These are phyloP conservation scores for Tamias sibiricus DNA, from an alignment of 2,113 vertebrate genomes.

Conservation along the genomic window DNA sequence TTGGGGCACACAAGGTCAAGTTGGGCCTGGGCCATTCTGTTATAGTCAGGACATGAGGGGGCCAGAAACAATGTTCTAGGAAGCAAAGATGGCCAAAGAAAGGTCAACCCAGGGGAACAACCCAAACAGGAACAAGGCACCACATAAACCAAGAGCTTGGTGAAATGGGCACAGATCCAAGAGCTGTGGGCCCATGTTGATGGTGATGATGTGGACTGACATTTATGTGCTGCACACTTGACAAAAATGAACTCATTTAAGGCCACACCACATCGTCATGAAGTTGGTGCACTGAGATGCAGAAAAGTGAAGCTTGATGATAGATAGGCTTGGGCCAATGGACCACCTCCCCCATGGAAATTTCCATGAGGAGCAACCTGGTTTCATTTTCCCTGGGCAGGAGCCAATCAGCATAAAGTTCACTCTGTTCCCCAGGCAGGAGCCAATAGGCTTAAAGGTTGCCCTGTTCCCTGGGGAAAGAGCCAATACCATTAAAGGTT, in stretches of 20 bases:
- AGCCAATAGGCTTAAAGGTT: too few relatives aligned
- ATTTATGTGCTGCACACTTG: neutral
- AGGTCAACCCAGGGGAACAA: neutral
- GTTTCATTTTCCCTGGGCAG: too few relatives aligned
- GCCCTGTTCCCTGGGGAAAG: too few relatives aligned
- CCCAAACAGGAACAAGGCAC: neutral
- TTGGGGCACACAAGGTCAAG: neutral
- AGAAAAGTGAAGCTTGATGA: neutral
- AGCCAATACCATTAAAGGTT: too few relatives aligned
- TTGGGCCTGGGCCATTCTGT: neutral
- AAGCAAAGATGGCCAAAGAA: neutral
- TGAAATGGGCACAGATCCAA: neutral
- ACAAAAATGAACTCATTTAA: neutral
- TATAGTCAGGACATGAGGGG: neutral
- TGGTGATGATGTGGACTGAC: rapidly evolving
- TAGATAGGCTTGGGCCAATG: too few relatives aligned
- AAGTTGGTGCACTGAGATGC: neutral
- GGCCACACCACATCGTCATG: neutral
- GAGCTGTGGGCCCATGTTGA: rapidly evolving
- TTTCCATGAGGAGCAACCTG: too few relatives aligned
- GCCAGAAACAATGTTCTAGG: neutral
- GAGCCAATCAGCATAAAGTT: too few relatives aligned
- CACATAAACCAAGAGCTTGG: neutral
- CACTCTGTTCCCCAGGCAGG: too few relatives aligned
- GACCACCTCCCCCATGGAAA: too few relatives aligned